phyloP scores from a whole-genome alignment of 2,113 vertebrate species.

The Megaptera novaeangliae region DNA sequence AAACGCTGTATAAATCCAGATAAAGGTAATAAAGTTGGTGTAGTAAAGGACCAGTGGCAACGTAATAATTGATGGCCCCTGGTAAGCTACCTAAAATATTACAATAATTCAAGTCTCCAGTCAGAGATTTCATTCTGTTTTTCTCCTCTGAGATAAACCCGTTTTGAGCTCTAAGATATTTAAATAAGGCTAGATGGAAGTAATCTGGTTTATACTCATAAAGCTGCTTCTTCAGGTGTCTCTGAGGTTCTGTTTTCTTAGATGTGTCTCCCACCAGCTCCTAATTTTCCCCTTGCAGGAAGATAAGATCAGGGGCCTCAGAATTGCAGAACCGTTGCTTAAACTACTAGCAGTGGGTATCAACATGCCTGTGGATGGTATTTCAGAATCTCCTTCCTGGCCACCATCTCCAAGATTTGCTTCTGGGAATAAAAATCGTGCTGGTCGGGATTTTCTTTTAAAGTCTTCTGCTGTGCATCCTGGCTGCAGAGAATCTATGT shows the following conservation, averaged over 20 bases:
- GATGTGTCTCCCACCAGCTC: neutral
- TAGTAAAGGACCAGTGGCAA: slow-evolving; percentile 11
- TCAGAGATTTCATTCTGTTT: neutral
- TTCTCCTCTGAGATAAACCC: neutral
- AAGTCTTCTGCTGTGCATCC: neutral
- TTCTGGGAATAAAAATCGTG: neutral
- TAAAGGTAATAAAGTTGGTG: slow-evolving; percentile 54
- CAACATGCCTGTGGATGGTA: neutral
- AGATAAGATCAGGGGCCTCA: neutral
- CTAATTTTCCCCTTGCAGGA: neutral
- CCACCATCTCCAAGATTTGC: neutral
- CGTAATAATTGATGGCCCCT: slow-evolving; percentile 10
- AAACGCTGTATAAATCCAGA: slow-evolving; percentile 53
- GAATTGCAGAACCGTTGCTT: rapidly evolving
- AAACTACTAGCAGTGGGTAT: neutral
- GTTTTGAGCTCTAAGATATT: neutral
- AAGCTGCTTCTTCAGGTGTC: neutral
- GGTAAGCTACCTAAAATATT: neutral
- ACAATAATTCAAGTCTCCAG: slow-evolving; percentile 9
- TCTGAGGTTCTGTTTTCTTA: neutral
- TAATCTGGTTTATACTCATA: neutral
- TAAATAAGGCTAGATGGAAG: neutral
- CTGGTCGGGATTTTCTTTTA: neutral
- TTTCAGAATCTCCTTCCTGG: neutral
- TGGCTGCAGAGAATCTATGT: neutral